Base-by-base conservation (phyloP, 2,797 vertebrate genomes). In the Garrulus glandarius region DNA sequence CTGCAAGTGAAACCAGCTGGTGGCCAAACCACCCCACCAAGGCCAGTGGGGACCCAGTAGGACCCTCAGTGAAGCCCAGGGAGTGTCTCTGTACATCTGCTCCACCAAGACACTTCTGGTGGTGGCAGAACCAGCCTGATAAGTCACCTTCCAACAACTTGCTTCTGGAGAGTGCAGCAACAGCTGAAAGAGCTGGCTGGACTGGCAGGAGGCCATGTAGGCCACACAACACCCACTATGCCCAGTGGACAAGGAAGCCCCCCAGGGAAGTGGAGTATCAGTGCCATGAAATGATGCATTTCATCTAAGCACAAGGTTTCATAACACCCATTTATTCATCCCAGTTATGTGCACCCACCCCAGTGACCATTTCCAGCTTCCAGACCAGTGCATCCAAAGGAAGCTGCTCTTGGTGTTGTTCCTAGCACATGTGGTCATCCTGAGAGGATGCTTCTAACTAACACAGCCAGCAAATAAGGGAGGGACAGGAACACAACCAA, bases 21-120 rank as follows among this genome's bases (percentile, higher is more conserved):
- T 50, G 36, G 21, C 17, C 49, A 80, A 67, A 67, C 9, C 3
- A 3, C 24, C 41, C 6, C 71, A 29, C 5, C 2, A 1, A 44
- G 53, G 57, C 44, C 59, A 64, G 49, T 1, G 5, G 61, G 67
- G 53, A 27, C 5, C 17, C 68, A 61, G 67, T 0, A 29, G 68
- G 56, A 74, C 23, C 34, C 57, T 55, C 43, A 52, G 49, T 1
- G 4, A n/a, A 36, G 29, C 44, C 61, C 32, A 47, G 59, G 19
- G 23, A 5, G 23, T 1, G 3, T 6, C 23, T 8, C 4, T 49
- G 10, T 2, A 39, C 24, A 8, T n/a, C 36, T 6, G 6, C 68
- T 13, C 57, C 56, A 16, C 30, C 0, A 1, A 27, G 43, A 57
- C n/a, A 6, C 13, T 74, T 15, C 19, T 68, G 34, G 26, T 15